phyloP scores from a whole-genome alignment of 2,113 vertebrate species.

The Seriola dumerili region DNA sequence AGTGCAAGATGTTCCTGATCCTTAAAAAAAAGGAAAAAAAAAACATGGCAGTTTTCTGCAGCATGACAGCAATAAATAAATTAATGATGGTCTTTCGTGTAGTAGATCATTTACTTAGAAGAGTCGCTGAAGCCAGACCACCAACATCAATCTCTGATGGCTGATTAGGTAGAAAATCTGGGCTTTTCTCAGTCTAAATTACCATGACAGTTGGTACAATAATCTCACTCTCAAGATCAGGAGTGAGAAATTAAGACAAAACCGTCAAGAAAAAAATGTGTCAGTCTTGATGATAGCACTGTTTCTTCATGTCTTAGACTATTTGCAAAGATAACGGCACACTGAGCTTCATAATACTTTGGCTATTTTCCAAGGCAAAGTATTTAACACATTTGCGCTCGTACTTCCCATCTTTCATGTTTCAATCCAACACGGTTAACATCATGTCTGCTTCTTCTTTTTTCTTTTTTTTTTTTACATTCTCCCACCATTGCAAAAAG shows the following conservation, averaged over 20 bases:
- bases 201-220: not conserved
- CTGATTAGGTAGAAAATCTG: not conserved
- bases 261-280: not conserved
- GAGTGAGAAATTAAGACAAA: not conserved
- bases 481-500: not conserved
- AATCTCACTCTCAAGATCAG: not conserved
- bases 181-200: not conserved
- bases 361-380: not conserved
- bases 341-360: not conserved
- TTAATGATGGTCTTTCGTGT: not conserved
- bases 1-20: constrained; percentile 1
- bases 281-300: too few relatives aligned
- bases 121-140: not conserved
- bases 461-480: not conserved
- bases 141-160: not conserved
- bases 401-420: too few relatives aligned
- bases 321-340: not conserved
- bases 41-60: not conserved
- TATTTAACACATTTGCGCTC: too few relatives aligned
- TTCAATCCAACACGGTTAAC: too few relatives aligned
- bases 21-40: too few relatives aligned
- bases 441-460: too few relatives aligned
- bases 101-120: not conserved
- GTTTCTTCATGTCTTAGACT: not conserved
- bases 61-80: not conserved